Conservation (phyloP, 2,113 vertebrate species). For the Rissa tridactyla region DNA sequence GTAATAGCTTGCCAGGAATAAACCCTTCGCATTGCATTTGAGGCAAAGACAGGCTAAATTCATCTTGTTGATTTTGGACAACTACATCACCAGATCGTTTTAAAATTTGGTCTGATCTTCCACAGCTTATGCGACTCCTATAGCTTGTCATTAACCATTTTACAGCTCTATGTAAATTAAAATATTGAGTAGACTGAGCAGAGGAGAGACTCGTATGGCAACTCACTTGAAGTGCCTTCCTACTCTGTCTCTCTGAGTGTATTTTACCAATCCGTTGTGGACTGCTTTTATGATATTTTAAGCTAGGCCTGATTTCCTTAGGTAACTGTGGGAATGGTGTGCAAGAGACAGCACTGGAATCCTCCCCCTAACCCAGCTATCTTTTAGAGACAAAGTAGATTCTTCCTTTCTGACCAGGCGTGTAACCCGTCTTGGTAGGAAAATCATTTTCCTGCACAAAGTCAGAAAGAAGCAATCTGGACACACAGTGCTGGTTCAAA, state of each 20-base stretch:
- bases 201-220: background rate
- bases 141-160: background rate
- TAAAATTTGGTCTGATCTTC: background rate
- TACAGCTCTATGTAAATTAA: background rate
- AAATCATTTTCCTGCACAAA: background rate
- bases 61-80: background rate
- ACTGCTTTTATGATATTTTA: background rate
- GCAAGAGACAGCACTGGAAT: background rate
- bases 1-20: slow-evolving; percentile 19
- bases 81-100: background rate
- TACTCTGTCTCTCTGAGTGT: background rate
- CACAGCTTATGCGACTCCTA: background rate
- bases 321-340: background rate
- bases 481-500: background rate
- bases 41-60: slow-evolving; percentile 10
- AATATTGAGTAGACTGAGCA: background rate
- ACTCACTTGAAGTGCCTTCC: background rate
- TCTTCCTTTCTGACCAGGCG: background rate
- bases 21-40: background rate
- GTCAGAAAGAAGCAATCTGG: background rate
- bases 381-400: background rate
- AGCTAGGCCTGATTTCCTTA: background rate
- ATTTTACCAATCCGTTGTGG: background rate
- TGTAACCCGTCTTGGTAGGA: background rate
- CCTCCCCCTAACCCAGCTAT: background rate